A percentile compares a stretch with the other conserved stretches of the same genome.
Conservation (phyloP, 2,888 invertebrate species). For the Eurois occulta region DNA sequence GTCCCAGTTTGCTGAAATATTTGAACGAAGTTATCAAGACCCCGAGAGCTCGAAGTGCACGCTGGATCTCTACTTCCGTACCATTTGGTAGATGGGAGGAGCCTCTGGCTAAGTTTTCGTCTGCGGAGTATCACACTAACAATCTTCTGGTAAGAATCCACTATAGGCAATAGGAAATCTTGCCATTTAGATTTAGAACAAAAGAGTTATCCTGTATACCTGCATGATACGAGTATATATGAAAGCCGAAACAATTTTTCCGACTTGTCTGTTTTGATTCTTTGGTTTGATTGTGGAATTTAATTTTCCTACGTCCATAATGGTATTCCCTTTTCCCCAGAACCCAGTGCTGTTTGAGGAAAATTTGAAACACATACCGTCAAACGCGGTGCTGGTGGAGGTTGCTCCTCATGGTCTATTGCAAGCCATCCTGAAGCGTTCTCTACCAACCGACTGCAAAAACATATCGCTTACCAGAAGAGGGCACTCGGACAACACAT, state of each 20-base stretch:
- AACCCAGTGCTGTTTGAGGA: conserved; percentile 95
- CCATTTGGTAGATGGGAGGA: conserved; percentile 84
- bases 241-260: too few species aligned
- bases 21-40: conserved; percentile 91
- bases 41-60: conserved; percentile 92
- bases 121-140: conserved; percentile 61
- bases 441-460: conserved; percentile 91
- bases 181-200: conserved; percentile 17
- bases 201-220: not conserved
- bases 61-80: conserved; percentile 96
- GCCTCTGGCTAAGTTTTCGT: conserved; percentile 33
- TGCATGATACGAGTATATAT: too few species aligned
- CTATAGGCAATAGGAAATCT: too few species aligned
- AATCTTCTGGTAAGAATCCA: conserved; percentile 59
- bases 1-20: conserved; percentile 88
- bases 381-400: conserved; percentile 95
- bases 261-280: not conserved
- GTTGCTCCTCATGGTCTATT: conserved; percentile 97
- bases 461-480: conserved; percentile 94
- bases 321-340: conserved; percentile 56
- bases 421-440: conserved; percentile 96
- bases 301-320: not conserved
- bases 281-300: not conserved
- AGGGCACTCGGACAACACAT: conserved; percentile 91
- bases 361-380: conserved; percentile 93